A percentile compares a stretch with the other conserved stretches of the same genome.
Conservation (phyloP, 2,113 vertebrate species). For the Thalassarche chlororhynchos region DNA sequence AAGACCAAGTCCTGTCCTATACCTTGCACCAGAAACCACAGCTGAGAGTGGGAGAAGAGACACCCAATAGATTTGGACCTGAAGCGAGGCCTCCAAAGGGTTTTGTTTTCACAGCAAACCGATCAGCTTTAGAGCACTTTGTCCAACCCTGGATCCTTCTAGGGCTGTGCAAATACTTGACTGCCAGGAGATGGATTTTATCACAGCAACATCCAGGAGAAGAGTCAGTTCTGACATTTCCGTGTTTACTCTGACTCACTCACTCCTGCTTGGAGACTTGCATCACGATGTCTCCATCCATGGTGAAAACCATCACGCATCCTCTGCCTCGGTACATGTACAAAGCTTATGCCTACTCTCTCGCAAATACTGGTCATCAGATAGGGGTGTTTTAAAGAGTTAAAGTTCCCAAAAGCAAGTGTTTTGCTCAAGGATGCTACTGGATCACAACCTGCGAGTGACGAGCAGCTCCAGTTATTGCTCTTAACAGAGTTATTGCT, state of each 20-base stretch:
- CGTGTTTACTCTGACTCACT: background rate
- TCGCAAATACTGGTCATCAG: background rate
- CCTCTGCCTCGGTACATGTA: rapidly evolving
- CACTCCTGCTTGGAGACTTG: background rate
- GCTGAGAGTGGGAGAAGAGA: background rate
- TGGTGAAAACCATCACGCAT: background rate
- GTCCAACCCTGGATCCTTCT: background rate
- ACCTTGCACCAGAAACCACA: background rate
- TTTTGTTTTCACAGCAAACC: background rate
- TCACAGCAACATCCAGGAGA: background rate
- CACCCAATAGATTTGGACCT: background rate
- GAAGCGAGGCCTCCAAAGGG: background rate
- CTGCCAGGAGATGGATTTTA: background rate
- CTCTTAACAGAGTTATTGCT: background rate
- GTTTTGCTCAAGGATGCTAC: background rate
- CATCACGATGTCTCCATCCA: background rate
- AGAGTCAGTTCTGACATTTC: background rate
- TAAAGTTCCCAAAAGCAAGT: background rate
- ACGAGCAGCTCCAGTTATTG: background rate
- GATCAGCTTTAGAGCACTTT: background rate
- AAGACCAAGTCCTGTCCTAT: background rate
- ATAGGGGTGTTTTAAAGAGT: background rate
- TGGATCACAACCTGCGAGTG: background rate
- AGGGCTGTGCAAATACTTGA: background rate
- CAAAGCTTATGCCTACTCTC: background rate